These are phyloP conservation scores for Netelia melanura DNA, from an alignment of 2,888 invertebrate genomes.

Conservation along the genomic window DNA sequence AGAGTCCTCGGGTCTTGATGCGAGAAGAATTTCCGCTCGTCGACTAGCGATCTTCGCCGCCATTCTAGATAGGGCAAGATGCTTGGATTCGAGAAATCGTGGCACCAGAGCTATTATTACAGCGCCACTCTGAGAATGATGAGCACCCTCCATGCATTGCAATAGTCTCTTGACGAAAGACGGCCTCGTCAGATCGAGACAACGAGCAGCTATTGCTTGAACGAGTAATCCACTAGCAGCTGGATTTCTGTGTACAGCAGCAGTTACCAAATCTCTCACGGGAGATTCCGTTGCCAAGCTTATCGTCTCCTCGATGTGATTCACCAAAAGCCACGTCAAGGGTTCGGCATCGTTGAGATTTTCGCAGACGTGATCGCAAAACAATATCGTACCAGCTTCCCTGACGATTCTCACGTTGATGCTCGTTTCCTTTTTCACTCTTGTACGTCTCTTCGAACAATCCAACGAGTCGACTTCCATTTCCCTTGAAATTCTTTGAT, in stretches of 20 bases:
- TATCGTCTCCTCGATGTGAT: constrained; percentile 89
- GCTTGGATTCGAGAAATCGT: constrained; percentile 89
- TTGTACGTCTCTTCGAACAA: background rate
- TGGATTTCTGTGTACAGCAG: constrained; percentile 88
- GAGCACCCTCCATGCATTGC: constrained; percentile 90
- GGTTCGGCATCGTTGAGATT: constrained; percentile 91
- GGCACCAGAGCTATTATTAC: constrained; percentile 88
- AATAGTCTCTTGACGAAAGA: constrained; percentile 89
- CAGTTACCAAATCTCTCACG: constrained; percentile 87
- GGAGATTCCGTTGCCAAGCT: constrained; percentile 88
- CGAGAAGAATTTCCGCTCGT: constrained; percentile 89
- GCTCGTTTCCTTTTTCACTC: constrained; percentile 72
- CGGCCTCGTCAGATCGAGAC: constrained; percentile 86
- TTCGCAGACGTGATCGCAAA: constrained; percentile 92
- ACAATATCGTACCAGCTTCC: constrained; percentile 89
- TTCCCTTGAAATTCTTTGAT: constrained; percentile 71
- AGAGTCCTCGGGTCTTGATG: constrained; percentile 87
- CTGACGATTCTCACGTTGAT: constrained; percentile 89
- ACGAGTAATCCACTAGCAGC: constrained; percentile 90
- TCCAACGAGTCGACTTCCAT: constrained; percentile 75
- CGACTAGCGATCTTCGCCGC: constrained; percentile 91
- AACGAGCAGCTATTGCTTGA: constrained; percentile 89
- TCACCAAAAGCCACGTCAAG: constrained; percentile 91
- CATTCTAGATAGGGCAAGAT: constrained; percentile 89
- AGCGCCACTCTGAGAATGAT: constrained; percentile 90